These are phyloP conservation scores for Psittacara wagleri DNA, from an alignment of 2,113 vertebrate species.

Conservation along the genomic window DNA sequence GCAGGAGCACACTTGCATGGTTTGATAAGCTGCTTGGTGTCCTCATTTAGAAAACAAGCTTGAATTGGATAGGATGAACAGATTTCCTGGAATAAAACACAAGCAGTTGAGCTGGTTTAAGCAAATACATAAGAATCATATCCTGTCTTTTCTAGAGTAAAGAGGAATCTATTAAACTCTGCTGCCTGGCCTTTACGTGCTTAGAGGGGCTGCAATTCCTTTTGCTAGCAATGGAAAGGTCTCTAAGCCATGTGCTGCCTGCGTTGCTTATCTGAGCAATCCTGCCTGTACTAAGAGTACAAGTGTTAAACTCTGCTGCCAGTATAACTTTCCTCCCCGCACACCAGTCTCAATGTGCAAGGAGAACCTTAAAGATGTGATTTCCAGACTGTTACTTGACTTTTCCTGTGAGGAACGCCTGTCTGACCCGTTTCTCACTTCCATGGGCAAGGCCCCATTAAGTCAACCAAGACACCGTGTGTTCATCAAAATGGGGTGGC, in stretches of 20 bases:
- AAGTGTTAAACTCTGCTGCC: not conserved
- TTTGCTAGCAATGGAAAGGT: not conserved
- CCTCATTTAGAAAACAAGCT: not conserved
- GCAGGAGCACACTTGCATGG: rapidly evolving
- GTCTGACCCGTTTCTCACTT: not conserved
- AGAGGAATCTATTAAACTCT: not conserved
- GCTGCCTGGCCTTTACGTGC: not conserved
- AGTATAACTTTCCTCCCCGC: rapidly evolving
- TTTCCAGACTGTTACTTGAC: not conserved
- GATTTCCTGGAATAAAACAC: not conserved
- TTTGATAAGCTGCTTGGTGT: not conserved
- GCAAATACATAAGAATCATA: not conserved
- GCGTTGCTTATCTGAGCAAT: rapidly evolving
- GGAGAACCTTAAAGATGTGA: not conserved
- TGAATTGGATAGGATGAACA: rapidly evolving
- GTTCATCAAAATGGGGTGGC: not conserved
- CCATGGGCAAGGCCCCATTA: not conserved
- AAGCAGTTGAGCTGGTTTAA: not conserved
- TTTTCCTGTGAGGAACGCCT: too few species aligned
- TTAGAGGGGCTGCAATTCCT: rapidly evolving
- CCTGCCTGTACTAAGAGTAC: not conserved
- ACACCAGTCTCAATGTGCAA: rapidly evolving
- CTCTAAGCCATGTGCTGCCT: not conserved
- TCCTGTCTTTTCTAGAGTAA: rapidly evolving
- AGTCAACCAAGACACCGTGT: not conserved